phyloP scores from a whole-genome alignment of 2,797 vertebrate species.

The Sylvilagus floridanus region DNA sequence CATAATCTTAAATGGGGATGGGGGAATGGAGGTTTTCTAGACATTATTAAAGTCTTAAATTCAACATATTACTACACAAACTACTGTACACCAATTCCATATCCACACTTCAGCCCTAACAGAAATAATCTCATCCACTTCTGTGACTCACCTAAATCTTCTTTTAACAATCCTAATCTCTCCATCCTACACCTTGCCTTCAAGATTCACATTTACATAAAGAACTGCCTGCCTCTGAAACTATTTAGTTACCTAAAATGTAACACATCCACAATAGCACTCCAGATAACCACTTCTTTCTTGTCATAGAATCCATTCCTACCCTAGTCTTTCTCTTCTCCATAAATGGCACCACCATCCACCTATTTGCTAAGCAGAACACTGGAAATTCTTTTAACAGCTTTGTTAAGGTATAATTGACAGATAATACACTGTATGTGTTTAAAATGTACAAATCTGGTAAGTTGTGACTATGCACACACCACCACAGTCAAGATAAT shows the following conservation, averaged over 20 bases:
- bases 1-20: neutral
- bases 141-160: too few relatives aligned
- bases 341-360: neutral
- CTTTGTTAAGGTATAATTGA: neutral
- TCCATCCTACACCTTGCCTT: neutral
- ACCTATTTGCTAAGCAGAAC: slow-evolving; percentile 28
- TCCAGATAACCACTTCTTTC: neutral
- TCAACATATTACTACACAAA: neutral
- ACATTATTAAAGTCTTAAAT: slow-evolving; percentile 43
- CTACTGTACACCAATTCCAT: neutral
- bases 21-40: neutral
- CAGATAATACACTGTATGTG: neutral
- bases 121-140: neutral
- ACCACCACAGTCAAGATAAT: neutral
- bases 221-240: slow-evolving; percentile 33
- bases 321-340: neutral
- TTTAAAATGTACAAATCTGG: neutral
- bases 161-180: too few relatives aligned
- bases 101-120: neutral
- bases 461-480: neutral
- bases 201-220: slow-evolving; percentile 36
- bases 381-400: neutral
- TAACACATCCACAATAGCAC: neutral
- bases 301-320: slow-evolving; percentile 17
- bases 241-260: slow-evolving; percentile 20